phyloP scores from a whole-genome alignment of 2,113 vertebrate species.

The Kobus ellipsiprymnus region DNA sequence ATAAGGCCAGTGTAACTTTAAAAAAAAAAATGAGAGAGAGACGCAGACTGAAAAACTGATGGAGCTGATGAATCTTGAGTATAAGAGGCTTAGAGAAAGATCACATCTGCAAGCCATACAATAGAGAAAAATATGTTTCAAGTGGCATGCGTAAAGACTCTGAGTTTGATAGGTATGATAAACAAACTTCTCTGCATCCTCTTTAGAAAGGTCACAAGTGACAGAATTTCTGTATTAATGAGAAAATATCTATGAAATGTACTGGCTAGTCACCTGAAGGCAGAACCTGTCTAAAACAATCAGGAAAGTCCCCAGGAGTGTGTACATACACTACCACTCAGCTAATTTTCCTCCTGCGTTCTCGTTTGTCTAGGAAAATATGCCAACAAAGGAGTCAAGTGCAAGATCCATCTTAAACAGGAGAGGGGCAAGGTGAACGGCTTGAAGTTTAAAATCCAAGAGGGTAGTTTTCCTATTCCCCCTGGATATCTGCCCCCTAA shows the following conservation, averaged over 20 bases:
- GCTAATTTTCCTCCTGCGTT: not conserved
- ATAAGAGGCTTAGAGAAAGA: not conserved
- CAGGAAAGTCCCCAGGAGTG: not conserved
- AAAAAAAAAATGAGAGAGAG: not conserved
- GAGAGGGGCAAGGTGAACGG: not conserved
- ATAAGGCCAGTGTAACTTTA: not conserved
- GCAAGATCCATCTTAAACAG: not conserved
- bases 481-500: not conserved
- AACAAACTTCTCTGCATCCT: not conserved
- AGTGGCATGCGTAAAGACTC: not conserved
- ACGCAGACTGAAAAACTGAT: not conserved
- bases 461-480: not conserved
- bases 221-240: not conserved
- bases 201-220: not conserved
- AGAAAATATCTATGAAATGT: not conserved
- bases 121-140: not conserved
- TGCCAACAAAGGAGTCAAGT: not conserved
- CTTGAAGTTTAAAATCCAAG: not conserved
- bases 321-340: not conserved
- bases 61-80: not conserved
- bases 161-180: not conserved
- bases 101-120: not conserved
- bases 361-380: not conserved
- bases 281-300: not conserved
- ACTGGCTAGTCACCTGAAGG: not conserved